A percentile compares a stretch with the other conserved stretches of the same genome.
Evolutionary conservation across 2,888 invertebrate species (phyloP).

Genomic region (Parnassius mnemosyne): DNA sequence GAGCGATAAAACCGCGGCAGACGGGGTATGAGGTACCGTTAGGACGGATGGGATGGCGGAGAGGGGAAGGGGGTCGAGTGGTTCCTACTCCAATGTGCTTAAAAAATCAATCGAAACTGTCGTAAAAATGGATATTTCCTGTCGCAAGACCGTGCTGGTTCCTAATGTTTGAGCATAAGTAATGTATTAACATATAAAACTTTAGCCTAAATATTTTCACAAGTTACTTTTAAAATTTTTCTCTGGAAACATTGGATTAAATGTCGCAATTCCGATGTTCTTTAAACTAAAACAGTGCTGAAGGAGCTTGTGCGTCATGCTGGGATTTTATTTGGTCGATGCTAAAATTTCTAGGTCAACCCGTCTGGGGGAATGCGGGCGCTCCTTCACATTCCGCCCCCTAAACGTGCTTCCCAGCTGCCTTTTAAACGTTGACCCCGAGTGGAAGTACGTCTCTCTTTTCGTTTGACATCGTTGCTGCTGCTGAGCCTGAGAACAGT

Average conservation of each 20-base stretch:
- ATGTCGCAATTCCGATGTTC: not conserved
- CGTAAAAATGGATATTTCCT: conserved; percentile 20
- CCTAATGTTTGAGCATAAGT: not conserved
- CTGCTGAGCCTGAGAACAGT: conserved; percentile 10
- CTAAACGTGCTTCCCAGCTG: conserved; percentile 24
- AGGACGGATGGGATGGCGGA: conserved; percentile 1
- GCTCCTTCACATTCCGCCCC: conserved; percentile 23
- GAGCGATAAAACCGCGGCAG: conserved; percentile 14
- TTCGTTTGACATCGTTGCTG: conserved; percentile 13
- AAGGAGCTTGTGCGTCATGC: conserved; percentile 3
- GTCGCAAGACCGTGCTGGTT: not conserved
- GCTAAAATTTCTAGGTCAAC: conserved; percentile 24
- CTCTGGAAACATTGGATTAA: too few relatives aligned
- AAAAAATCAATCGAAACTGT: conserved; percentile 25
- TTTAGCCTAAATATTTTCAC: too few relatives aligned
- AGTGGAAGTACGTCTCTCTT: conserved; percentile 16
- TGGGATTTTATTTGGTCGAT: conserved; percentile 27
- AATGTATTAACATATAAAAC: too few relatives aligned
- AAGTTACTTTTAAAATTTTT: too few relatives aligned
- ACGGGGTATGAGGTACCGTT: conserved; percentile 9
- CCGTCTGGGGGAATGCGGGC: conserved; percentile 17
- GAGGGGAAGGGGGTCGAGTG: not conserved
- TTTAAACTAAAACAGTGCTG: conserved; percentile 5
- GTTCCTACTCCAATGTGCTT: conserved; percentile 12
- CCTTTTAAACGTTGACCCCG: conserved; percentile 25